Percentiles rank a stretch among this genome's conserved stretches.
Evolutionary conservation across 2,888 invertebrate species (phyloP).

Genomic region (Alitta virens): DNA sequence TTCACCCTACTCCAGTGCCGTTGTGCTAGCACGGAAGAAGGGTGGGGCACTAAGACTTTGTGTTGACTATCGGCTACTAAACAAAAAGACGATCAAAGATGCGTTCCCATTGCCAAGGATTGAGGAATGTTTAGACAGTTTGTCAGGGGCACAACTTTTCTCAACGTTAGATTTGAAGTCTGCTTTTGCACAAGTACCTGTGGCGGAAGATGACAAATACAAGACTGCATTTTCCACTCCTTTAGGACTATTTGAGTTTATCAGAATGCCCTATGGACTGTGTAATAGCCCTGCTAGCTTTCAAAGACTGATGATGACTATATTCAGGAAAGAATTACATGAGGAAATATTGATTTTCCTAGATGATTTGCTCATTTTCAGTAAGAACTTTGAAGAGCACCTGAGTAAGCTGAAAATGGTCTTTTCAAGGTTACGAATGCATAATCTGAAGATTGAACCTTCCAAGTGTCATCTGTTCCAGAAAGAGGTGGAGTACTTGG

Average conservation of each 20-base stretch:
- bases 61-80: constrained; percentile 3
- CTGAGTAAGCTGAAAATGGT: not conserved
- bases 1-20: not conserved
- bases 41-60: not conserved
- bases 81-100: not conserved
- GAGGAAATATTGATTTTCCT: not conserved
- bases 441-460: constrained; percentile 4
- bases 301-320: not conserved
- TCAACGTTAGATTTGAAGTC: not conserved
- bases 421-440: not conserved
- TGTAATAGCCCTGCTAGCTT: constrained; percentile 1
- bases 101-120: not conserved
- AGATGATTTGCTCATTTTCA: constrained; percentile 2
- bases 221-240: constrained; percentile 6
- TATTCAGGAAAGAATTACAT: not conserved
- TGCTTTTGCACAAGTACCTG: not conserved
- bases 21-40: not conserved
- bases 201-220: constrained; percentile 1
- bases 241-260: not conserved
- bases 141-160: not conserved
- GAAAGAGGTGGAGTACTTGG: constrained; percentile 2
- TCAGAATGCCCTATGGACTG: constrained; percentile 3
- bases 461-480: constrained; percentile 7
- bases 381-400: not conserved
- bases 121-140: not conserved